Evolutionary conservation across 2,113 vertebrate species (phyloP).

Genomic region (Oostethus manadensis): DNA sequence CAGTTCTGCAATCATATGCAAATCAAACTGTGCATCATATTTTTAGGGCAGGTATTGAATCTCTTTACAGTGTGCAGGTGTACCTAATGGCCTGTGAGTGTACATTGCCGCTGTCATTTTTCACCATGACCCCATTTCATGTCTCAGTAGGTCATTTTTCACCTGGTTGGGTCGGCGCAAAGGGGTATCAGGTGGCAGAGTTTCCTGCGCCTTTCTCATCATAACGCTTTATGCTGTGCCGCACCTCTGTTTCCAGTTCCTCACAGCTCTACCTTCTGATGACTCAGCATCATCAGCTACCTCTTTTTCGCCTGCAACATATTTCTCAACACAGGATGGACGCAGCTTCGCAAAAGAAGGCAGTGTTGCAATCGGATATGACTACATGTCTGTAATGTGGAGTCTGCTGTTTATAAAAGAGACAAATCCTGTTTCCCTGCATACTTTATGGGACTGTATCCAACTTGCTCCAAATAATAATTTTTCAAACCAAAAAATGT

Average conservation of each 20-base stretch:
- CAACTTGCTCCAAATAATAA: too few species aligned
- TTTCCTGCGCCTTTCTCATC: background rate
- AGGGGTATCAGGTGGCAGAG: conserved; percentile 17
- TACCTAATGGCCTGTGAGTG: background rate
- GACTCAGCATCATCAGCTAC: conserved; percentile 42
- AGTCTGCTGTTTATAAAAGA: conserved; percentile 15
- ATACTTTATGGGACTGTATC: too few species aligned
- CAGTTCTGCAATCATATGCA: background rate
- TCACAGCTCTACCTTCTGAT: conserved; percentile 17
- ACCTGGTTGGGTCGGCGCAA: conserved; percentile 20
- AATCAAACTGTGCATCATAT: too few species aligned
- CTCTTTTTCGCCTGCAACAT: conserved; percentile 7
- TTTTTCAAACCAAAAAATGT: too few species aligned
- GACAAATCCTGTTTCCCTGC: background rate
- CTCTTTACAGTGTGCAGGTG: background rate
- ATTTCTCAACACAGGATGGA: conserved; percentile 40
- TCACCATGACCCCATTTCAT: conserved; percentile 9
- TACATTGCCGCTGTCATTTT: background rate
- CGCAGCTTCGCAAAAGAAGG: conserved; percentile 18
- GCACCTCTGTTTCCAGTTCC: background rate
- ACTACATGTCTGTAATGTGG: conserved; percentile 10
- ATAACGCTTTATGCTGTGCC: background rate
- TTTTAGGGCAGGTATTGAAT: background rate
- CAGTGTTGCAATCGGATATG: conserved; percentile 16
- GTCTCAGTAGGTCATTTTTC: conserved; percentile 32